Conservation (phyloP, 2,113 vertebrate genomes). For the Heptranchias perlo region DNA sequence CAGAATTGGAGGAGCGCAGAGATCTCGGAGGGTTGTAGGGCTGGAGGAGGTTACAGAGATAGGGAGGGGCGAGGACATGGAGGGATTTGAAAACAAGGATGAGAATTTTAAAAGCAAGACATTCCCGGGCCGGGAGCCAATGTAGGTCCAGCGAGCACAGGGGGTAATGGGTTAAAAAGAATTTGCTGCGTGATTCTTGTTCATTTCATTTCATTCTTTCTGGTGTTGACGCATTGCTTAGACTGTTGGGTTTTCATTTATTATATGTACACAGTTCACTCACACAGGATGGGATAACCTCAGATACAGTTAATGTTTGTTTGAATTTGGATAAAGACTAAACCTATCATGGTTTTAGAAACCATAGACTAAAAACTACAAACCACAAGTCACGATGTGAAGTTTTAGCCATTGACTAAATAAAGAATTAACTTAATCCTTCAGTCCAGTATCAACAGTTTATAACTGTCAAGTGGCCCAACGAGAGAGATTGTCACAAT, state of each 20-base stretch:
- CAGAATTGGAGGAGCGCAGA: too few relatives aligned
- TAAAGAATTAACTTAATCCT: background rate
- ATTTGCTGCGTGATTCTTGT: background rate
- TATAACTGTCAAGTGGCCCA: background rate
- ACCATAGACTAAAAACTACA: background rate
- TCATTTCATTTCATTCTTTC: too few relatives aligned
- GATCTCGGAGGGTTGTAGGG: too few relatives aligned
- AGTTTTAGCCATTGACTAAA: background rate
- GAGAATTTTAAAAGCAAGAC: too few relatives aligned
- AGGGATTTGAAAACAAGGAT: too few relatives aligned
- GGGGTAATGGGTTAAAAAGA: too few relatives aligned
- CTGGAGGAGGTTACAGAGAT: too few relatives aligned
- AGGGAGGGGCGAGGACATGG: too few relatives aligned
- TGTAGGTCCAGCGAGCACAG: too few relatives aligned
- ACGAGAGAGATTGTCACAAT: too few relatives aligned
- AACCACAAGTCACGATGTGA: background rate
- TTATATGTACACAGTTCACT: background rate
- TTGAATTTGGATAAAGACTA: background rate
- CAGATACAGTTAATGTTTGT: slow-evolving; percentile 7
- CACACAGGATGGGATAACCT: background rate
- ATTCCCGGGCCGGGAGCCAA: too few relatives aligned
- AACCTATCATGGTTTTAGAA: background rate
- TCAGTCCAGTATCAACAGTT: background rate
- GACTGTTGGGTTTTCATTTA: background rate
- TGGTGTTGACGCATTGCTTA: background rate